phyloP scores from a whole-genome alignment of 2,113 vertebrate genomes.

The Callipepla squamata region DNA sequence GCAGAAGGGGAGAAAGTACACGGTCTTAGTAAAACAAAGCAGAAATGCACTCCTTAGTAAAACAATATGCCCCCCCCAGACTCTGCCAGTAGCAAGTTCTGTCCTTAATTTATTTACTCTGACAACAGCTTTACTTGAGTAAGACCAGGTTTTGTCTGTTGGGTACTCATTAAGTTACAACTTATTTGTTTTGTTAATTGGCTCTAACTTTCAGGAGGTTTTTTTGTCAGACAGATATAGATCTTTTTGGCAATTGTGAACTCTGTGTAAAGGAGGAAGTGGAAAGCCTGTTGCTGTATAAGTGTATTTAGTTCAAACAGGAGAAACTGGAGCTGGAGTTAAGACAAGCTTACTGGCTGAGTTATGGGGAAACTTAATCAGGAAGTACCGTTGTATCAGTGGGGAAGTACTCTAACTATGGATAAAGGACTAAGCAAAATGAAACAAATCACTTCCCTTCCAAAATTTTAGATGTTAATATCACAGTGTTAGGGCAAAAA shows the following conservation, averaged over 20 bases:
- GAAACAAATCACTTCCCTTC: constrained; percentile 69
- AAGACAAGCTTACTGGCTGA: constrained; percentile 53
- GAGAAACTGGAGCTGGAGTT: constrained; percentile 54
- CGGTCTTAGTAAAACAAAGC: constrained; percentile 33
- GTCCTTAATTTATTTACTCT: constrained; percentile 40
- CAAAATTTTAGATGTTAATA: constrained; percentile 64
- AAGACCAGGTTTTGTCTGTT: neutral
- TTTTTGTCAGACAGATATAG: constrained; percentile 28
- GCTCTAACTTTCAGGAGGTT: constrained; percentile 5
- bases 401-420: constrained; percentile 67
- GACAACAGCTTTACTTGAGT: constrained; percentile 9
- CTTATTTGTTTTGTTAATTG: constrained; percentile 59
- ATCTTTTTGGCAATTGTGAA: constrained; percentile 35
- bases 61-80: constrained; percentile 11
- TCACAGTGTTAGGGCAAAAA: constrained; percentile 17
- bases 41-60: constrained; percentile 28
- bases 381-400: constrained; percentile 48
- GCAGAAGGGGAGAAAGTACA: constrained; percentile 56
- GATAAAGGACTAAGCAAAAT: constrained; percentile 65
- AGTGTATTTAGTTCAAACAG: constrained; percentile 48
- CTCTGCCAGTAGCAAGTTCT: neutral
- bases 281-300: neutral
- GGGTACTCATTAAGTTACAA: constrained; percentile 26
- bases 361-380: constrained; percentile 48
- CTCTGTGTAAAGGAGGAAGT: constrained; percentile 33